These are phyloP conservation scores for Styela plicata DNA, from an alignment of 23 tunicate species.

Conservation along the genomic window DNA sequence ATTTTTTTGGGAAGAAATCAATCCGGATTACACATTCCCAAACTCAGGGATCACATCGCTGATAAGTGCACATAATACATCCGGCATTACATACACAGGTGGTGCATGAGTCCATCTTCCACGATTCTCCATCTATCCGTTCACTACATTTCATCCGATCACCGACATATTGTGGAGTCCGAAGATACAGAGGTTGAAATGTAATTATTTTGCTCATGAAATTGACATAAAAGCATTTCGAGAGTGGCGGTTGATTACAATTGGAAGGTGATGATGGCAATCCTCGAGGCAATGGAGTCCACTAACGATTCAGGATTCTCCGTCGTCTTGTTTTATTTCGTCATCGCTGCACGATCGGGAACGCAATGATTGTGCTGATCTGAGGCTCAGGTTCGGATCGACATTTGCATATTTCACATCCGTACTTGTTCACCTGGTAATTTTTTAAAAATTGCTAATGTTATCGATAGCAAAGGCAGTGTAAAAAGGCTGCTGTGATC, in stretches of 20 bases:
- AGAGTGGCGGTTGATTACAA: no score
- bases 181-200: background rate
- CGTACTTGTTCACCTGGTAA: conserved; percentile 43
- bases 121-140: conserved; percentile 67
- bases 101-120: conserved; percentile 49
- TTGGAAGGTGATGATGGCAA: no score
- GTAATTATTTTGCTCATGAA: background rate
- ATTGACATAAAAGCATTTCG: background rate
- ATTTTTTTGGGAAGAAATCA: no score
- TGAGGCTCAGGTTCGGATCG: background rate
- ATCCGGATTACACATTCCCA: no score
- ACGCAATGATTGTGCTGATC: background rate
- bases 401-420: conserved; percentile 81
- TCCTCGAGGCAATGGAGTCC: no score
- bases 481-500: no score
- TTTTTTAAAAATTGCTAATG: no score
- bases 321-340: conserved; percentile 42
- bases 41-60: conserved; percentile 54
- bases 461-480: no score
- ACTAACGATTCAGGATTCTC: conserved; percentile 57
- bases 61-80: conserved; percentile 58
- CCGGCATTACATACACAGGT: conserved; percentile 56
- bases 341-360: conserved; percentile 2
- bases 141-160: conserved; percentile 29
- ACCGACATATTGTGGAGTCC: conserved; percentile 17